Evolutionary conservation across 1,140 invertebrate genomes (phyloP), one percentile per base, ranked within the genome.

Genomic region (Lasioglossum albipes): DNA sequence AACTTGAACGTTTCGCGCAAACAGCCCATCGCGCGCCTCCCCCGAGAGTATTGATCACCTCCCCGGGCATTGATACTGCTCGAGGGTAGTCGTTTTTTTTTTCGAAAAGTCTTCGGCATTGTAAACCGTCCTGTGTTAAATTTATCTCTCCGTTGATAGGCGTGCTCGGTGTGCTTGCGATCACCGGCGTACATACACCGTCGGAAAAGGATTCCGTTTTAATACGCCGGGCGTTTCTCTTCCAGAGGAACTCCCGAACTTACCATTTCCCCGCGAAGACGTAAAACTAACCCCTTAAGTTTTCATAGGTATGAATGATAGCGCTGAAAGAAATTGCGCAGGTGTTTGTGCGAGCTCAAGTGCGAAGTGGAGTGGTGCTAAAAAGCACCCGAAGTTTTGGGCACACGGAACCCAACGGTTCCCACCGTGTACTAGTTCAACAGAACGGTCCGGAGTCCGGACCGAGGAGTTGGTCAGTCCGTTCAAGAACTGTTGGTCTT

Each of bases 271-370:
- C 57, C 52, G 52, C 18, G 16, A 59, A 59, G 20, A 59, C 57
- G 2, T 59, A n/a, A 59, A 59, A n/a, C 57, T 59, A n/a, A n/a
- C 57, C 57, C 57, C 57, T 59, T 59, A 59, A 59, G 57, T 59
- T 59, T 59, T 59, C 57, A 59, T 59, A n/a, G 57, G 57, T 59
- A 59, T 59, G 57, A 59, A n/a, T 59, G 57, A 59, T 59, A 65
- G 62, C 31, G 31, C 31, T 7, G 62, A 59, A 20, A 18, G 62
- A 41, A 16, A 65, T 41, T 27, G 31, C 16, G 16, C 36, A 20
- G 62, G 36, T 65, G 62, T 41, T 65, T 65, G 62, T 16, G 62
- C 16, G 45, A 5, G 2, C 20, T 65, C 31, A 65, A 65, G 62
- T 65, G 62, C 18, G 62, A 41, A 41, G 16, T 20, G 31, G 62